Evolutionary conservation across 2,113 vertebrate species (phyloP).

Genomic region (Monarcha castaneiventris): DNA sequence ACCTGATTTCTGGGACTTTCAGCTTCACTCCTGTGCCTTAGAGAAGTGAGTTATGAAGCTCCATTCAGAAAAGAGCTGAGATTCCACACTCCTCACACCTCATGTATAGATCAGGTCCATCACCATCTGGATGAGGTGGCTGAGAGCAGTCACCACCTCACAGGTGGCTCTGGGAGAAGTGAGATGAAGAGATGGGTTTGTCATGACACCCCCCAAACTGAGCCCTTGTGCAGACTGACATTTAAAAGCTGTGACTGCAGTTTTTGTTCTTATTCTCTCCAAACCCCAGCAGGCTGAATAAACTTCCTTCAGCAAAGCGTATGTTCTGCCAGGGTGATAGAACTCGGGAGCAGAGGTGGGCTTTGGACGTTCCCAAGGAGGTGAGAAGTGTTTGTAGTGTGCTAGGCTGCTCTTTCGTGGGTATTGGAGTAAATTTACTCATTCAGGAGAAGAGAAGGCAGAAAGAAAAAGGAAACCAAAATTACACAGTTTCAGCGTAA

Average conservation of each 20-base stretch:
- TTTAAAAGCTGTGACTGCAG: background rate
- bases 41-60: background rate
- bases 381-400: background rate
- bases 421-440: constrained; percentile 2
- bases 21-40: background rate
- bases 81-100: background rate
- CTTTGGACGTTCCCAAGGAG: background rate
- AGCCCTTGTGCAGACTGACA: background rate
- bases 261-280: background rate
- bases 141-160: background rate
- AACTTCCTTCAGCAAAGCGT: background rate
- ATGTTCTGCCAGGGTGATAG: background rate
- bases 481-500: background rate
- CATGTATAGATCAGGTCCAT: background rate
- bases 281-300: background rate
- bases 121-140: background rate
- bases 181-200: background rate
- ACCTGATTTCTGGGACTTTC: background rate
- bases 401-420: background rate
- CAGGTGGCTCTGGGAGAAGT: background rate
- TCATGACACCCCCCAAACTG: background rate
- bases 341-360: background rate
- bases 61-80: background rate
- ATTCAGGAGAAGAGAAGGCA: background rate
- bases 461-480: background rate